These are phyloP conservation scores for Eumeta japonica DNA, from an alignment of 1,140 invertebrate genomes.

Conservation along the genomic window DNA sequence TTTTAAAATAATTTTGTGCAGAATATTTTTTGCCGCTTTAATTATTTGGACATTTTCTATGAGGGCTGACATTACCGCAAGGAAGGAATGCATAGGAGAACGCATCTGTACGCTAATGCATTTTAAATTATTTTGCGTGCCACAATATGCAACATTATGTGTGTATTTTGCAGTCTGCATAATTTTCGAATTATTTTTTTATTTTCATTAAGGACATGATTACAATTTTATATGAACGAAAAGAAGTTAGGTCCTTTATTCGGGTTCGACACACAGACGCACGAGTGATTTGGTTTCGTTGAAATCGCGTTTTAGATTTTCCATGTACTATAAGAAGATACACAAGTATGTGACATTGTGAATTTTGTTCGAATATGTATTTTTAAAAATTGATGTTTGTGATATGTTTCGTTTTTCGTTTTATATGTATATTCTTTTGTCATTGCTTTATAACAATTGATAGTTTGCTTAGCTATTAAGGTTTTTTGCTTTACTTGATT, in stretches of 20 bases:
- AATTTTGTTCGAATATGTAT: conserved; percentile 5
- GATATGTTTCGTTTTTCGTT: conserved; percentile 7
- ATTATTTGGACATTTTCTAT: no score
- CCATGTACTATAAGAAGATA: conserved; percentile 48
- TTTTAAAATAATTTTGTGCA: conserved; percentile 31
- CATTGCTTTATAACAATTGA: conserved; percentile 14
- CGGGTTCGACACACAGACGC: no score
- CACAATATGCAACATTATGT: background rate
- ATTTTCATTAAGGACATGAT: no score
- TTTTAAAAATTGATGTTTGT: background rate
- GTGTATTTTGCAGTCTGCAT: no score
- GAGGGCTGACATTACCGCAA: conserved; percentile 35
- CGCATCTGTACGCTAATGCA: conserved; percentile 24
- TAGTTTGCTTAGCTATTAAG: no score
- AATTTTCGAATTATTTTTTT: no score
- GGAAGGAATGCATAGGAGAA: conserved; percentile 3
- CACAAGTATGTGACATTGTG: conserved; percentile 43
- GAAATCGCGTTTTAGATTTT: no score
- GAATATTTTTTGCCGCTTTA: conserved; percentile 51
- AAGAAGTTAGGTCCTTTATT: no score
- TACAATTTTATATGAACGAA: no score
- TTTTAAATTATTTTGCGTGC: conserved; percentile 30
- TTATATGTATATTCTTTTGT: conserved; percentile 19
- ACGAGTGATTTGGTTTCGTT: no score
- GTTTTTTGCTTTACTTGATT: conserved; percentile 20